Conservation (phyloP, 35 echinoderm and acorn worm genomes). For the Amphiura filiformis region DNA sequence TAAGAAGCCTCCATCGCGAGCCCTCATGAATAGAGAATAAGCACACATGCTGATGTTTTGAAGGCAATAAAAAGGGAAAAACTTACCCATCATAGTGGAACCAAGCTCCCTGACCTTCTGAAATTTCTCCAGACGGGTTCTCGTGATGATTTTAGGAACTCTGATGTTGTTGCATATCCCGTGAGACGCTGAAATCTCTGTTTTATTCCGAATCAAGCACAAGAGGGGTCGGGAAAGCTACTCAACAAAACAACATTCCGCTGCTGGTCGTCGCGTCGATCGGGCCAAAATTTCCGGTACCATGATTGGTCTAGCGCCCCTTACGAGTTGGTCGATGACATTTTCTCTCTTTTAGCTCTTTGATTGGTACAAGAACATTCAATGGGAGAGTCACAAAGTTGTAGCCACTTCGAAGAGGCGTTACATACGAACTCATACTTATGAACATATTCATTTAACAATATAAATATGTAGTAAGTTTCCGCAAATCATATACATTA, state of each 20-base stretch:
- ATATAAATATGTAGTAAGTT: neutral
- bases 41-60: slow-evolving; percentile 7
- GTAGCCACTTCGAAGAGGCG: neutral
- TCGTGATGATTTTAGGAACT: neutral
- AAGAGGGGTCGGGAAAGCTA: neutral
- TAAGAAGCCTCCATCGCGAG: neutral
- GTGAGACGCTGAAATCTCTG: neutral
- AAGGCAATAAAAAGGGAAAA: slow-evolving; percentile 12
- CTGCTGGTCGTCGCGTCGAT: slow-evolving; percentile 3
- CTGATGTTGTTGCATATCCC: neutral
- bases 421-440: neutral
- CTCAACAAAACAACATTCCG: slow-evolving; percentile 8
- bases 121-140: neutral
- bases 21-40: slow-evolving; percentile 14
- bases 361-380: neutral
- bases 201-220: slow-evolving; percentile 1
- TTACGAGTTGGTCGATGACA: neutral
- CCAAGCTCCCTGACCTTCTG: neutral
- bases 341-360: neutral
- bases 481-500: neutral
- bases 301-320: neutral
- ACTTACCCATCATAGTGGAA: neutral
- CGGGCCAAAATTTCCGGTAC: neutral
- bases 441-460: neutral
- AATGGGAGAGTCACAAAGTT: neutral